A percentile compares a stretch with the other conserved stretches of the same genome.
These are phyloP conservation scores for Euplagia quadripunctaria DNA, from an alignment of 2,888 invertebrate genomes.

Conservation along the genomic window DNA sequence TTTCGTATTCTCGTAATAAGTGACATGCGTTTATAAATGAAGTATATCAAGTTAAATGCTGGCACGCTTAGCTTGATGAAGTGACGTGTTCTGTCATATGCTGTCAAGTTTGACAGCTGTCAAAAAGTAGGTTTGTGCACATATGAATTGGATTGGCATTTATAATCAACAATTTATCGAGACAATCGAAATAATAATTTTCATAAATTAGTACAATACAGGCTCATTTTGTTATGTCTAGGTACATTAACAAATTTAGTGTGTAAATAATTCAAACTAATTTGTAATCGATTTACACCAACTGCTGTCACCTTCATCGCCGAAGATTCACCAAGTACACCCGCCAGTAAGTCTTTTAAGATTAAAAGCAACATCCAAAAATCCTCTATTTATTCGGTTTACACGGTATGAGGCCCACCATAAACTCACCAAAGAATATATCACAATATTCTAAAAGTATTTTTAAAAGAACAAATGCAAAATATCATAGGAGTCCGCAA, in stretches of 20 bases:
- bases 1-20: slow-evolving; percentile 17
- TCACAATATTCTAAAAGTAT: too few relatives aligned
- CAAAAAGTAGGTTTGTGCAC: slow-evolving; percentile 9
- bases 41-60: slow-evolving; percentile 19
- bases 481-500: too few relatives aligned
- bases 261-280: too few relatives aligned
- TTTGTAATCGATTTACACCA: background rate
- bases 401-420: background rate
- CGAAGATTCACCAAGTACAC: background rate
- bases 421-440: background rate
- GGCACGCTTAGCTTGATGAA: slow-evolving; percentile 17
- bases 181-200: background rate
- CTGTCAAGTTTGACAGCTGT: slow-evolving; percentile 20
- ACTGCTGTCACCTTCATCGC: background rate
- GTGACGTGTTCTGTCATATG: slow-evolving; percentile 10
- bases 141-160: slow-evolving; percentile 10
- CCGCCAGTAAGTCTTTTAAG: background rate
- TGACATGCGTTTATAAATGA: slow-evolving; percentile 42
- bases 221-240: background rate
- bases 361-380: background rate
- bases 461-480: too few relatives aligned
- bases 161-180: slow-evolving; percentile 8
- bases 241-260: background rate
- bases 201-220: background rate
- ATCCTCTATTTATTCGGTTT: too few relatives aligned